Conservation (phyloP, 2,113 vertebrate genomes). For the Uria lomvia region DNA sequence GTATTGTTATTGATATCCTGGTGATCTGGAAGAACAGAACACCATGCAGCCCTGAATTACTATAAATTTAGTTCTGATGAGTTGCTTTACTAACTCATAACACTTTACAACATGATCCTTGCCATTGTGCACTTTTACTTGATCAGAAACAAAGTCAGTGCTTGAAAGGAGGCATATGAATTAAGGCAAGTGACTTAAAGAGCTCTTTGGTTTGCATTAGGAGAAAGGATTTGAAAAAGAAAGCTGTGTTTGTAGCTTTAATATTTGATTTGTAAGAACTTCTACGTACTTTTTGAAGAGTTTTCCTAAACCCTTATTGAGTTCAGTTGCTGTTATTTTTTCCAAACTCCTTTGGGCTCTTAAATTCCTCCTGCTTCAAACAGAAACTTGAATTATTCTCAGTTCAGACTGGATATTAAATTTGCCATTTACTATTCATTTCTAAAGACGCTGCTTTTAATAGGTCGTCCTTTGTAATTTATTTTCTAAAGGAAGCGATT, state of each 20-base stretch:
- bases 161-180: background rate
- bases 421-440: background rate
- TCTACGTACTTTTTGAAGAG: background rate
- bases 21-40: background rate
- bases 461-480: background rate
- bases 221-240: background rate
- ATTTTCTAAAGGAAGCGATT: background rate
- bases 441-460: background rate
- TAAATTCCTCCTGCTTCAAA: constrained; percentile 4
- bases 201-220: background rate
- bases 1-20: background rate
- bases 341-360: background rate
- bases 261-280: background rate
- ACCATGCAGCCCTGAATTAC: background rate
- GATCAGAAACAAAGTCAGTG: background rate
- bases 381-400: background rate
- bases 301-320: background rate
- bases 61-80: background rate
- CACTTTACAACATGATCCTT: background rate
- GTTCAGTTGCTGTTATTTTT: background rate
- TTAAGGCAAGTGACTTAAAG: background rate
- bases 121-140: background rate
- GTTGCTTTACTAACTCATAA: background rate
- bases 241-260: background rate
- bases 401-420: background rate